These are phyloP conservation scores for Tetraneura akinire DNA, from an alignment of 1,140 invertebrate genomes.

Conservation along the genomic window DNA sequence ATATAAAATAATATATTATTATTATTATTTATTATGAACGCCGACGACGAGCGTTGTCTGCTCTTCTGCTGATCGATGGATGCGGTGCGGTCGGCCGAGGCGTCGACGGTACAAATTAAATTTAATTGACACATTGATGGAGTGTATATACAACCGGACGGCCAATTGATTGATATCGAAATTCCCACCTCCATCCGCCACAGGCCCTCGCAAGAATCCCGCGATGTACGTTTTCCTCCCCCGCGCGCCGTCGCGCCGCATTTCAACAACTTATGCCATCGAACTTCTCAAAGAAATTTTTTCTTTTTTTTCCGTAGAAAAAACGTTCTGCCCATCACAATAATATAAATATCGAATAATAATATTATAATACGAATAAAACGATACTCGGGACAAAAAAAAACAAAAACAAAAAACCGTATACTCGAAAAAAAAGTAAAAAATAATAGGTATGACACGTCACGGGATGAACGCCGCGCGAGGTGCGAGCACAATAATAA, in stretches of 20 bases:
- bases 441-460: too few relatives aligned
- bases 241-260: not conserved
- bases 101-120: constrained; percentile 48
- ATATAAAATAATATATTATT: not conserved
- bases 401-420: too few relatives aligned
- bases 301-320: not conserved
- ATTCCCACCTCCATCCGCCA: not conserved
- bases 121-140: constrained; percentile 51
- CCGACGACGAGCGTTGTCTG: constrained; percentile 4
- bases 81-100: too few relatives aligned
- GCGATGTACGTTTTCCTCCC: not conserved
- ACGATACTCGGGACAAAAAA: too few relatives aligned
- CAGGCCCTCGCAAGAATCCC: not conserved
- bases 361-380: too few relatives aligned
- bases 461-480: too few relatives aligned
- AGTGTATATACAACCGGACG: constrained; percentile 28
- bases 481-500: not conserved
- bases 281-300: not conserved
- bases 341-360: too few relatives aligned
- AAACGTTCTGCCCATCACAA: not conserved
- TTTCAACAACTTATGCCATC: not conserved
- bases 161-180: constrained; percentile 44
- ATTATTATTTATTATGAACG: not conserved
- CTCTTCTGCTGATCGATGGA: constrained; percentile 44
- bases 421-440: too few relatives aligned